Evolutionary conservation across 2,888 invertebrate genomes (phyloP).

Genomic region (Oxyteleia sp.): DNA sequence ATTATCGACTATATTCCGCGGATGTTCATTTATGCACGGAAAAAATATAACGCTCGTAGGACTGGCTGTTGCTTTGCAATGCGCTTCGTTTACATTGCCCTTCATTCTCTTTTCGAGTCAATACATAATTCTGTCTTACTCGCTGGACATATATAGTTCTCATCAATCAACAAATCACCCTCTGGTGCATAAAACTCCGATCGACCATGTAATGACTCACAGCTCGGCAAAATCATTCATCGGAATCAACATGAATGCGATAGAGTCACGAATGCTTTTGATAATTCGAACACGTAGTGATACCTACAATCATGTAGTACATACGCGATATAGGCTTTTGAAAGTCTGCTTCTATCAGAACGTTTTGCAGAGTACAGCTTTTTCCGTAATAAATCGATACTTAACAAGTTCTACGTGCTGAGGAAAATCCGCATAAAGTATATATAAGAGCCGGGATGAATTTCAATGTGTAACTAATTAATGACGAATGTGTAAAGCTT

Average conservation of each 20-base stretch:
- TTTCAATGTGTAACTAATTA: conserved; percentile 55
- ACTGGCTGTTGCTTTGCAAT: too few relatives aligned
- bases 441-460: conserved; percentile 47
- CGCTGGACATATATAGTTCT: conserved; percentile 61
- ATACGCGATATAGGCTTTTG: conserved; percentile 68
- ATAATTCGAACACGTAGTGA: conserved; percentile 70
- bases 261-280: conserved; percentile 71
- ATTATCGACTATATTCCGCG: too few relatives aligned
- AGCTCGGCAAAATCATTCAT: conserved; percentile 82
- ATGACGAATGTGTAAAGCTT: conserved; percentile 46
- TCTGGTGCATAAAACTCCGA: conserved; percentile 75
- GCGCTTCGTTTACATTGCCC: too few relatives aligned
- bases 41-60: too few relatives aligned
- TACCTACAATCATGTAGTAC: conserved; percentile 70
- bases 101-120: conserved; percentile 61
- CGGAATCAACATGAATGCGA: conserved; percentile 79
- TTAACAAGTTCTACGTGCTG: conserved; percentile 63
- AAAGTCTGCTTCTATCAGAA: conserved; percentile 55
- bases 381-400: conserved; percentile 72
- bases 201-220: conserved; percentile 83
- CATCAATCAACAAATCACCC: conserved; percentile 71
- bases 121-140: conserved; percentile 68
- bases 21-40: too few relatives aligned
- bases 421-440: conserved; percentile 45
- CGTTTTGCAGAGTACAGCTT: conserved; percentile 65